These are phyloP conservation scores for Harpalus rufipes DNA, from an alignment of 2,888 invertebrate species.

Conservation along the genomic window DNA sequence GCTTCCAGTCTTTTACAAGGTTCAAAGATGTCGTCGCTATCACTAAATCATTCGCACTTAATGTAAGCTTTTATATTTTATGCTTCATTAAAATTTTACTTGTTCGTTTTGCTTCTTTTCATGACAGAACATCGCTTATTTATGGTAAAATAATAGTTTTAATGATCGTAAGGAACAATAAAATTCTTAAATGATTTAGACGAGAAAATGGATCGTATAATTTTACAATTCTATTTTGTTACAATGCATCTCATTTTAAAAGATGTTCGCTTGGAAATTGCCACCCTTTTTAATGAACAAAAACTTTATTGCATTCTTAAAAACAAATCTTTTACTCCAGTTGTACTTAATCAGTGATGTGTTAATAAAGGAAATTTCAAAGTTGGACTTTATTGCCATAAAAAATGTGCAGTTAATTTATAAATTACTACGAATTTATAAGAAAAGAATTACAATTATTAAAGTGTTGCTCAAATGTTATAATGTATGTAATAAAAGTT, in stretches of 20 bases:
- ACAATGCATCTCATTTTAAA: constrained; percentile 20
- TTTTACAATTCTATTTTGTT: constrained; percentile 48
- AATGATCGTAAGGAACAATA: constrained; percentile 35
- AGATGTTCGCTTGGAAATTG: constrained; percentile 6
- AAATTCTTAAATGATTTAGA: constrained; percentile 42
- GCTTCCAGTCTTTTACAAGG: not conserved
- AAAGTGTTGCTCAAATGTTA: too few relatives aligned
- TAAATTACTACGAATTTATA: too few relatives aligned
- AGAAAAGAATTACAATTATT: too few relatives aligned
- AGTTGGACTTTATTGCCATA: not conserved
- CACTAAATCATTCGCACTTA: constrained; percentile 42
- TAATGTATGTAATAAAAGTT: too few relatives aligned
- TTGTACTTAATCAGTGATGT: not conserved
- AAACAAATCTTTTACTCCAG: not conserved
- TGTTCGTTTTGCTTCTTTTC: constrained; percentile 38
- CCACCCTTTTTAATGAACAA: not conserved
- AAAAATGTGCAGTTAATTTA: not conserved
- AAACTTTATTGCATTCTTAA: not conserved
- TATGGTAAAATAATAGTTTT: constrained; percentile 49
- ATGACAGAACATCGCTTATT: constrained; percentile 37
- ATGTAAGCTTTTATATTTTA: constrained; percentile 44
- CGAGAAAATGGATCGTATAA: constrained; percentile 34
- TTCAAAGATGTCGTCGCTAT: not conserved
- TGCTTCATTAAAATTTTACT: constrained; percentile 39
- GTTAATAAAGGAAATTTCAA: not conserved